Percentiles rank a stretch among this genome's conserved stretches.
These are phyloP conservation scores for Brachyptera putata DNA, from an alignment of 2,888 invertebrate species.

Conservation along the genomic window DNA sequence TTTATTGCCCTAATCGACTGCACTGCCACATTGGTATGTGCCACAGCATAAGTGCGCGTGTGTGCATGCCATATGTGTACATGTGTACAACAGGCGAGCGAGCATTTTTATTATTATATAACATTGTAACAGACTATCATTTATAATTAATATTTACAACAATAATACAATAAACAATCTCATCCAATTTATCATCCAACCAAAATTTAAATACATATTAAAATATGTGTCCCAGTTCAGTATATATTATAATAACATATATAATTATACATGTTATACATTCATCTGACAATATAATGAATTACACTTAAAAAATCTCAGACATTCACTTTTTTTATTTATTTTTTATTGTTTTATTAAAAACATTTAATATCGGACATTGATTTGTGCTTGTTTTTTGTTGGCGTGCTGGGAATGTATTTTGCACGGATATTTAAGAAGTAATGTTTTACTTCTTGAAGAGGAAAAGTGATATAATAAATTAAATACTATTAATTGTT, in stretches of 20 bases:
- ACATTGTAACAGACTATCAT: conserved; percentile 7
- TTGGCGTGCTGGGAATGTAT: neutral
- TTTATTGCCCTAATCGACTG: conserved; percentile 24
- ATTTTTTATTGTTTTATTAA: too few relatives aligned
- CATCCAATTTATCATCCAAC: neutral
- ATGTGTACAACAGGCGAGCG: too few relatives aligned
- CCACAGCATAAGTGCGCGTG: too few relatives aligned
- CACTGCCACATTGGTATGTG: too few relatives aligned
- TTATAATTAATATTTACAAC: conserved; percentile 1
- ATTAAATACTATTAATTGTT: too few relatives aligned
- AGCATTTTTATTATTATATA: conserved; percentile 1
- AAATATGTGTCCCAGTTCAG: conserved; percentile 1
- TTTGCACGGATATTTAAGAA: too few relatives aligned
- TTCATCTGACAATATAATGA: neutral
- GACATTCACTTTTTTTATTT: neutral
- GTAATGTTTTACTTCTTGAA: too few relatives aligned
- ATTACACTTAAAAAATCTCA: neutral
- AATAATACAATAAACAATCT: neutral
- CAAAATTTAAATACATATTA: neutral
- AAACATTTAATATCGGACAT: too few relatives aligned
- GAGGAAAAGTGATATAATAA: too few relatives aligned
- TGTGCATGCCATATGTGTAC: too few relatives aligned
- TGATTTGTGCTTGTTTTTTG: too few relatives aligned
- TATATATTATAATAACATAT: too few relatives aligned
- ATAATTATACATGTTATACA: neutral